Evolutionary conservation across 2,888 invertebrate species (phyloP).

Genomic region (Eupithecia centaureata): DNA sequence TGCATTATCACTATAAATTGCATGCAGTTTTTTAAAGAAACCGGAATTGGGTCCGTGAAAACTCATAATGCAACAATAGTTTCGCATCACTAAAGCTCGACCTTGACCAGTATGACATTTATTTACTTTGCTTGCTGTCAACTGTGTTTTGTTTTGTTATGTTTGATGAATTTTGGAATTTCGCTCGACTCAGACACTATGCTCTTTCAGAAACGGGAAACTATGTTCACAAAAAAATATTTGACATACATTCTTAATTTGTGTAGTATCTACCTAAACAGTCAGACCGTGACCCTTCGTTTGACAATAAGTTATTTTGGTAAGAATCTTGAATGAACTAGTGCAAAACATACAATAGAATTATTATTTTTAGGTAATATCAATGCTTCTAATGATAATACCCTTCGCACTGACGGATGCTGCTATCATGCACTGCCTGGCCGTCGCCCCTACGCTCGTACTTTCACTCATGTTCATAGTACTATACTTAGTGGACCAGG

Average conservation of each 20-base stretch:
- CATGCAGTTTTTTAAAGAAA: background rate
- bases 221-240: background rate
- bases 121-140: constrained; percentile 12
- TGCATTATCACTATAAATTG: too few relatives aligned
- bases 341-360: constrained; percentile 51
- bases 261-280: background rate
- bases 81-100: constrained; percentile 30
- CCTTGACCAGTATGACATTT: constrained; percentile 35
- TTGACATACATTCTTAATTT: background rate
- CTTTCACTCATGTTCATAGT: constrained; percentile 72
- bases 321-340: constrained; percentile 33
- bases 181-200: background rate
- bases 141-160: background rate
- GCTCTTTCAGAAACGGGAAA: background rate
- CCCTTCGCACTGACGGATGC: constrained; percentile 66
- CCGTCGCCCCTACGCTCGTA: constrained; percentile 70
- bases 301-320: constrained; percentile 6
- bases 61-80: background rate
- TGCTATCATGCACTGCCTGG: constrained; percentile 67
- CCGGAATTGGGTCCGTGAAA: background rate
- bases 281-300: background rate
- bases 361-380: constrained; percentile 78
- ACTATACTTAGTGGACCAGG: constrained; percentile 77
- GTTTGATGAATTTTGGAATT: background rate
- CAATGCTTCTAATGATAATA: constrained; percentile 73